Evolutionary conservation across 2,888 invertebrate genomes (phyloP).

Genomic region (Idaea biselata): DNA sequence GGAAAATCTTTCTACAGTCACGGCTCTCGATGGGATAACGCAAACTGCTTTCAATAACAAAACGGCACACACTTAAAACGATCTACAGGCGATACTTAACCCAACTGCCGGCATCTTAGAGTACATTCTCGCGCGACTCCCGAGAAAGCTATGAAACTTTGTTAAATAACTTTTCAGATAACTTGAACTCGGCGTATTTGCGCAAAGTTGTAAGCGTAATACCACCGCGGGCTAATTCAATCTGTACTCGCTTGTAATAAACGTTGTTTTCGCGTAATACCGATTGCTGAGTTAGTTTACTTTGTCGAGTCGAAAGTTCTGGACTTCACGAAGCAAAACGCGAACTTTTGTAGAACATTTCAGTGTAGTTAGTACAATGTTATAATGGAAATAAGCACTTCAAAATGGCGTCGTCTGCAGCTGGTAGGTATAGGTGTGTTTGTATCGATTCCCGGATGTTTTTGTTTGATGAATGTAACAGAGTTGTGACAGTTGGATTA

Average conservation of each 20-base stretch:
- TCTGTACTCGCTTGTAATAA: slow-evolving; percentile 78
- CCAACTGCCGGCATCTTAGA: slow-evolving; percentile 57
- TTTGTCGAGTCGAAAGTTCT: slow-evolving; percentile 70
- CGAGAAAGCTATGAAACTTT: slow-evolving; percentile 80
- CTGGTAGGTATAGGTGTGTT: slow-evolving; percentile 57
- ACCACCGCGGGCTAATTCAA: slow-evolving; percentile 75
- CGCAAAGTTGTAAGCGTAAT: slow-evolving; percentile 76
- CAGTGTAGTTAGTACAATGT: slow-evolving; percentile 81
- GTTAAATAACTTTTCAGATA: slow-evolving; percentile 82
- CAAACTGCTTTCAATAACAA: slow-evolving; percentile 49
- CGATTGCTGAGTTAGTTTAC: slow-evolving; percentile 71
- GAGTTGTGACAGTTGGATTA: slow-evolving; percentile 41
- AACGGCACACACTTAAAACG: slow-evolving; percentile 52
- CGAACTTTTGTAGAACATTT: slow-evolving; percentile 81
- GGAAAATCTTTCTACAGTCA: slow-evolving; percentile 81
- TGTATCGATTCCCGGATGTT: slow-evolving; percentile 59
- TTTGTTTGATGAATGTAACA: slow-evolving; percentile 48
- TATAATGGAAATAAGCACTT: slow-evolving; percentile 81
- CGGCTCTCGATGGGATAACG: slow-evolving; percentile 81
- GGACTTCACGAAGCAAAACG: slow-evolving; percentile 81
- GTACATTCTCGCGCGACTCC: slow-evolving; percentile 62
- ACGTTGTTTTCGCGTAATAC: slow-evolving; percentile 78
- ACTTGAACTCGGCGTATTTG: slow-evolving; percentile 78
- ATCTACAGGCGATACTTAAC: slow-evolving; percentile 62
- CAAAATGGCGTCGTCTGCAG: slow-evolving; percentile 78